Percentiles rank a stretch among this genome's conserved stretches.
phyloP scores from a whole-genome alignment of 2,113 vertebrate genomes.

The Rhinopomastus cyanomelas region DNA sequence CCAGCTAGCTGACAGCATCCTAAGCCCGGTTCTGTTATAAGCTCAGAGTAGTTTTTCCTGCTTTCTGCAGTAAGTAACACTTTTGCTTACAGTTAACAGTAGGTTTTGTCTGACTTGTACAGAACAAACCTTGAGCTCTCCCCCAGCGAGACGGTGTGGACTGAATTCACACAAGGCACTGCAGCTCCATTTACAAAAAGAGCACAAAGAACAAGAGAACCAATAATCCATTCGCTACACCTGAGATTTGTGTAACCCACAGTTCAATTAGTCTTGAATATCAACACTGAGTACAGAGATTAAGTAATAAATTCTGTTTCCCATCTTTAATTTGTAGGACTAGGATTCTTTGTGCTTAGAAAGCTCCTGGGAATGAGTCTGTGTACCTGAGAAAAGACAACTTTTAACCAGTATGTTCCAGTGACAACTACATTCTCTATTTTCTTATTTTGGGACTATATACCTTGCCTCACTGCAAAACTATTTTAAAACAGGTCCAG shows the following conservation, averaged over 20 bases:
- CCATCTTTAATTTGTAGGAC: neutral
- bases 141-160: neutral
- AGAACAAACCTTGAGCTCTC: neutral
- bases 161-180: neutral
- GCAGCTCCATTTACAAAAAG: neutral
- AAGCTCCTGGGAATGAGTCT: neutral
- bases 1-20: neutral
- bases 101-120: neutral
- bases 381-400: neutral
- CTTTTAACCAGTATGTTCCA: neutral
- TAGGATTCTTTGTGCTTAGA: neutral
- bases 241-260: neutral
- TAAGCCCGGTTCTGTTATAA: neutral
- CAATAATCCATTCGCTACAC: neutral
- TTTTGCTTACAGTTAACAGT: neutral
- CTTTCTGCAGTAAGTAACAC: neutral
- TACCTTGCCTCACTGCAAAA: neutral
- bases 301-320: neutral
- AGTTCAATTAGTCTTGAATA: neutral
- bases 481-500: neutral
- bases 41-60: neutral
- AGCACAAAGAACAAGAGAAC: neutral
- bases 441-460: neutral
- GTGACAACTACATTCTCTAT: neutral
- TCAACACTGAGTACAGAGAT: neutral